phyloP scores from a whole-genome alignment of 2,113 vertebrate genomes.

The Bothrops jararaca region DNA sequence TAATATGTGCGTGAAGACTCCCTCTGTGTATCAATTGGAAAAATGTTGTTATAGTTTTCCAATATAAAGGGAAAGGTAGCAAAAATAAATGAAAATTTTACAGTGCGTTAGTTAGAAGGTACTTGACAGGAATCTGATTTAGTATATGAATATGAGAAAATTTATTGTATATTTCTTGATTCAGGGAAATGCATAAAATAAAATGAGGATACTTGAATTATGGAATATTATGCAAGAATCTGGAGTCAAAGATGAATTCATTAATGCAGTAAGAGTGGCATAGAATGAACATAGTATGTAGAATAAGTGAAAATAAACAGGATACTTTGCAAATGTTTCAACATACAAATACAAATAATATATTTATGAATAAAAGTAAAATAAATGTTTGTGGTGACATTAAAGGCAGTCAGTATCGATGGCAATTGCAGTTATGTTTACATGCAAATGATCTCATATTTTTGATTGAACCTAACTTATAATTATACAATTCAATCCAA shows the following conservation, averaged over 20 bases:
- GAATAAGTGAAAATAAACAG: neutral
- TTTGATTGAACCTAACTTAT: neutral
- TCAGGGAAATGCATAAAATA: neutral
- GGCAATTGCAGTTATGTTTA: neutral
- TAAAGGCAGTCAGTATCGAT: neutral
- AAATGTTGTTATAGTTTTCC: neutral
- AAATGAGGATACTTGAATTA: neutral
- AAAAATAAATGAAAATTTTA: neutral
- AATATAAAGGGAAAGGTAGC: neutral
- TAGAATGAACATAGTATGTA: neutral
- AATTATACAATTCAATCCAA: neutral
- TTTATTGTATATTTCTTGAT: neutral
- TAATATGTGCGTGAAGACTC: neutral
- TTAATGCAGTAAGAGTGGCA: neutral
- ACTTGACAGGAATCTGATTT: neutral
- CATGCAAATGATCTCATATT: neutral
- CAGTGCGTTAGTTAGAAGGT: neutral
- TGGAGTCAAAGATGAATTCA: neutral
- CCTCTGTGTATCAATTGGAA: neutral
- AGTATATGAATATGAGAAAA: neutral
- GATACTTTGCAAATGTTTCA: neutral
- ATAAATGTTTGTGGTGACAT: neutral
- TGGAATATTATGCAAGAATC: neutral
- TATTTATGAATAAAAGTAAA: neutral
- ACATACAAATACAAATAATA: neutral